Evolutionary conservation across 2,888 invertebrate species (phyloP), one percentile per base, ranked within the genome.

Genomic region (Callimorpha dominula): DNA sequence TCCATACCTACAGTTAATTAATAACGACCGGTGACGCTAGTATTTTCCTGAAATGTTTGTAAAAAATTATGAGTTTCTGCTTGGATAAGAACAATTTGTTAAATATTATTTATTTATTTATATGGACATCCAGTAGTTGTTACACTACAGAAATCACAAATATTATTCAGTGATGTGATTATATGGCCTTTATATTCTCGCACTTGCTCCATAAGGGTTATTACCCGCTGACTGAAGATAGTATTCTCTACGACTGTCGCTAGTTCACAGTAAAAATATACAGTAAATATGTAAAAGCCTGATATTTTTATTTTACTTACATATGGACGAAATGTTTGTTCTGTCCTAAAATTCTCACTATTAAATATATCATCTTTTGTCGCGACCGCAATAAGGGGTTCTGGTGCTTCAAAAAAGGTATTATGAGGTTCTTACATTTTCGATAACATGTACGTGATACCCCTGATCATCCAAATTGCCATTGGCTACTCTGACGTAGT

Each of bases 1-100:
- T 31, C 79, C 80, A 11, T 68, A 60, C 20, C 31, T 20, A 31
- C 63, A 72, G 43, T 62, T 60, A 20, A 65, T 75, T 60, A 60
- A 31, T 60, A 60, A 12, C 14, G 20, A 31, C 11, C 20, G 9
- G 57, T 20, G 20, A 57, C 31, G 31, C 12, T 31, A 1, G 14
- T 60, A 60, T 20, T 31, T 71, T 64, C 63, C 63, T 64, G 43
- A 64, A 63, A n/a, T 43, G 4, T 43, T 64, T 64, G 43, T 8
- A 42, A 40, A 14, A 17, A 9, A 17, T 42, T 42, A 17, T 63
- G 42, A 63, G 42, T 42, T 63, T 40, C 62, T 42, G 31, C 62
- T 6, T 63, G 14, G 6, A 63, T 42, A 11, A 20, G 0, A 31
- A 57, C n/a, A 54, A 40, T 40, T 62, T 63, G n/a, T 64, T 43